These are phyloP conservation scores for Ahaetulla prasina DNA, from an alignment of 2,113 vertebrate genomes.

Conservation along the genomic window DNA sequence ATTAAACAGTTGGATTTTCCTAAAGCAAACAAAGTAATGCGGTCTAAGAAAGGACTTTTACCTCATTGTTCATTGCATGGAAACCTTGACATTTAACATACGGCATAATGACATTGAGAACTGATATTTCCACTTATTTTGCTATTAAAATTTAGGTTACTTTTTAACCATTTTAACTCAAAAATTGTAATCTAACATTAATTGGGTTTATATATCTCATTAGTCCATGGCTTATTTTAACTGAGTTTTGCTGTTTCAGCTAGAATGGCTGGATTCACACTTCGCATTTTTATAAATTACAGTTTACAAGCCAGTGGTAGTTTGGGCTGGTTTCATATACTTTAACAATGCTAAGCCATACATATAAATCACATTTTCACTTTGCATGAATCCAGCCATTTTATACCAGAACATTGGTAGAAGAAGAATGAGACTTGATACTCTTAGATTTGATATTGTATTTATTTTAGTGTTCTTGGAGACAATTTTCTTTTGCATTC, in stretches of 20 bases:
- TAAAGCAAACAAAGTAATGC: not conserved
- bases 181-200: not conserved
- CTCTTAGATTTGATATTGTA: not conserved
- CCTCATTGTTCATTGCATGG: not conserved
- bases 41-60: not conserved
- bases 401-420: not conserved
- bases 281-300: not conserved
- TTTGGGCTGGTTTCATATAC: not conserved
- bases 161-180: not conserved
- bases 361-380: not conserved
- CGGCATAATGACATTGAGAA: not conserved
- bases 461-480: not conserved
- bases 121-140: not conserved
- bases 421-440: not conserved
- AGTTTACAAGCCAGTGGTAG: not conserved
- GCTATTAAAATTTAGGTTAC: not conserved
- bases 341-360: not conserved
- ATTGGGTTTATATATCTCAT: not conserved
- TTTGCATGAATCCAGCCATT: not conserved
- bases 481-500: not conserved
- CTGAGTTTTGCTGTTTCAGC: not conserved
- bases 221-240: not conserved
- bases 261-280: not conserved
- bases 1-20: not conserved
- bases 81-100: not conserved